Conservation (phyloP, 2,888 invertebrate genomes). For the Eucera pruinosa region DNA sequence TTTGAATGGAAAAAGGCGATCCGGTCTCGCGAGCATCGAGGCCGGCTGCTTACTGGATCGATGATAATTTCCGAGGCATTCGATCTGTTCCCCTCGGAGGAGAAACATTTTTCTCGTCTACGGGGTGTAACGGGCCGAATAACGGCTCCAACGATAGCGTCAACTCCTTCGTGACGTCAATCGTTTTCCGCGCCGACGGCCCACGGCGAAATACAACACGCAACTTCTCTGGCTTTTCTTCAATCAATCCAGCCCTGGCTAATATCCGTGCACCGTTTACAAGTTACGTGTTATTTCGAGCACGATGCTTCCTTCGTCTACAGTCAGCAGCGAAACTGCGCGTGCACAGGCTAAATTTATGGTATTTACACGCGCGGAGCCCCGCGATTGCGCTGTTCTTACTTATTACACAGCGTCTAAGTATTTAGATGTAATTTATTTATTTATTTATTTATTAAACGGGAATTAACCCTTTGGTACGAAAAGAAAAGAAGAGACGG, state of each 20-base stretch:
- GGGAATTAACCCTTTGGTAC: no score
- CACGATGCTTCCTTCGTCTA: conserved; percentile 3
- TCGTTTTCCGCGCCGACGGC: conserved; percentile 74
- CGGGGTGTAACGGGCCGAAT: conserved; percentile 66
- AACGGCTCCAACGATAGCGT: conserved; percentile 64
- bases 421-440: no score
- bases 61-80: conserved; percentile 41
- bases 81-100: conserved; percentile 24
- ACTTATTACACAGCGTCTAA: no score
- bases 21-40: neutral
- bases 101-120: conserved; percentile 54
- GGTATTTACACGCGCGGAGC: no score
- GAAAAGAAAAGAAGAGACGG: no score
- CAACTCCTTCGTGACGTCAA: conserved; percentile 73
- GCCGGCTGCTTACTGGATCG: conserved; percentile 19
- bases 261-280: conserved; percentile 14
- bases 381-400: no score
- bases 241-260: conserved; percentile 10
- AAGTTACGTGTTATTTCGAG: conserved; percentile 15
- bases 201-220: conserved; percentile 66
- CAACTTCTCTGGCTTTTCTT: conserved; percentile 27
- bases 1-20: conserved; percentile 1
- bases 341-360: no score
- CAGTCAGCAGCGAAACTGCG: no score
- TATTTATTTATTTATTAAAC: no score